Evolutionary conservation across 2,888 invertebrate species (phyloP).

Genomic region (Selenia dentaria): DNA sequence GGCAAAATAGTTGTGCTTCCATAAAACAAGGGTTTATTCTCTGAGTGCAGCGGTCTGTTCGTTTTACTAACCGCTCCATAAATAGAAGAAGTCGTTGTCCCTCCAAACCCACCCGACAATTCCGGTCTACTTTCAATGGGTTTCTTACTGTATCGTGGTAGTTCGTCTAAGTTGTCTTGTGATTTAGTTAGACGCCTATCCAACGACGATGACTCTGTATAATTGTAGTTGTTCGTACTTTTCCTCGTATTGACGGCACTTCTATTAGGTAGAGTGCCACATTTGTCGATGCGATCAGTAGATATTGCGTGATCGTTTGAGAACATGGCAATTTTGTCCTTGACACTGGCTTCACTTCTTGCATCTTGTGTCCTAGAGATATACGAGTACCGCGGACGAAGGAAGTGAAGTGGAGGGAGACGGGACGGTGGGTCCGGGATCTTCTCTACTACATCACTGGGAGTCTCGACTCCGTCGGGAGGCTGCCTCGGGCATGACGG

Average conservation of each 20-base stretch:
- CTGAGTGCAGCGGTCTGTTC: slow-evolving; percentile 46
- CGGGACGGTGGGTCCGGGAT: slow-evolving; percentile 67
- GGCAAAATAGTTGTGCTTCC: slow-evolving; percentile 73
- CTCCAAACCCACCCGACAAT: slow-evolving; percentile 81
- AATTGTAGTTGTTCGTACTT: slow-evolving; percentile 58
- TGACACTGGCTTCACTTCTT: slow-evolving; percentile 91
- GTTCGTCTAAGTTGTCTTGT: slow-evolving; percentile 81
- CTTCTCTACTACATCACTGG: slow-evolving; percentile 87
- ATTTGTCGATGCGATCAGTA: slow-evolving; percentile 70
- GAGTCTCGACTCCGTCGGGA: slow-evolving; percentile 93
- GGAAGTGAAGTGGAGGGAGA: slow-evolving; percentile 56
- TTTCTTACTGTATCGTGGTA: slow-evolving; percentile 67
- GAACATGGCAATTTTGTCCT: slow-evolving; percentile 95
- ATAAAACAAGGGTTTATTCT: slow-evolving; percentile 72
- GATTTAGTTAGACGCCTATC: slow-evolving; percentile 77
- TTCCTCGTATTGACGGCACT: slow-evolving; percentile 57
- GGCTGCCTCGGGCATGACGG: slow-evolving; percentile 89
- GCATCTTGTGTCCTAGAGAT: slow-evolving; percentile 89
- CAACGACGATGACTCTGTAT: slow-evolving; percentile 65
- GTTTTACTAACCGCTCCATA: slow-evolving; percentile 49
- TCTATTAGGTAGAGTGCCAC: slow-evolving; percentile 67
- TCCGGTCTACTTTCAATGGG: slow-evolving; percentile 67
- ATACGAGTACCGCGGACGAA: slow-evolving; percentile 69
- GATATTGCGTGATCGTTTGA: slow-evolving; percentile 82
- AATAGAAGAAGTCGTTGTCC: slow-evolving; percentile 45